Conservation (phyloP, 1,140 invertebrate species). For the Spodoptera frugiperda region DNA sequence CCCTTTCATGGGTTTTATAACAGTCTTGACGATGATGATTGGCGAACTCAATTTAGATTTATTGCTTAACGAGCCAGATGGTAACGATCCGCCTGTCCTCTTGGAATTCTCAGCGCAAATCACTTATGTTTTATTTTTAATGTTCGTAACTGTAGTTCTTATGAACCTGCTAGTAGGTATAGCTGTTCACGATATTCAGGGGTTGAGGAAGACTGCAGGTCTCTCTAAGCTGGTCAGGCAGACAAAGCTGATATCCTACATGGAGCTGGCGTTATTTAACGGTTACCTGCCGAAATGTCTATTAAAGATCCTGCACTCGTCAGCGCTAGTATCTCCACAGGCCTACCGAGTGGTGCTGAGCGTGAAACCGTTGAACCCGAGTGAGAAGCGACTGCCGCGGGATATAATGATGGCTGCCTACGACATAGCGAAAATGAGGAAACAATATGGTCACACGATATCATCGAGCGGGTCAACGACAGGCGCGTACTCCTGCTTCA, state of each 20-base stretch:
- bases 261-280: conserved; percentile 88
- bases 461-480: conserved; percentile 87
- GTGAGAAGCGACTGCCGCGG: conserved; percentile 91
- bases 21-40: conserved; percentile 96
- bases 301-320: conserved; percentile 90
- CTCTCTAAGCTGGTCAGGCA: conserved; percentile 89
- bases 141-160: conserved; percentile 90
- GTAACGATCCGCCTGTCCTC: conserved; percentile 74
- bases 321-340: conserved; percentile 91
- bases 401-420: conserved; percentile 92
- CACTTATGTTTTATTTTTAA: conserved; percentile 88
- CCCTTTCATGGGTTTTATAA: conserved; percentile 92
- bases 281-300: conserved; percentile 89
- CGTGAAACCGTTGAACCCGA: conserved; percentile 92
- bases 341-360: conserved; percentile 92
- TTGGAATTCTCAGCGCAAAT: conserved; percentile 88
- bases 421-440: conserved; percentile 90
- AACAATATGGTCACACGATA: conserved; percentile 89
- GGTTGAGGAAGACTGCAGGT: conserved; percentile 89
- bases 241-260: conserved; percentile 89
- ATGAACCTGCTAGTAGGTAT: conserved; percentile 91
- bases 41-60: conserved; percentile 91
- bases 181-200: conserved; percentile 90
- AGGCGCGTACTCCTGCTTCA: conserved; percentile 87
- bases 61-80: conserved; percentile 86